Evolutionary conservation across 2,888 invertebrate genomes (phyloP).

Genomic region (Argyra leucocephala): DNA sequence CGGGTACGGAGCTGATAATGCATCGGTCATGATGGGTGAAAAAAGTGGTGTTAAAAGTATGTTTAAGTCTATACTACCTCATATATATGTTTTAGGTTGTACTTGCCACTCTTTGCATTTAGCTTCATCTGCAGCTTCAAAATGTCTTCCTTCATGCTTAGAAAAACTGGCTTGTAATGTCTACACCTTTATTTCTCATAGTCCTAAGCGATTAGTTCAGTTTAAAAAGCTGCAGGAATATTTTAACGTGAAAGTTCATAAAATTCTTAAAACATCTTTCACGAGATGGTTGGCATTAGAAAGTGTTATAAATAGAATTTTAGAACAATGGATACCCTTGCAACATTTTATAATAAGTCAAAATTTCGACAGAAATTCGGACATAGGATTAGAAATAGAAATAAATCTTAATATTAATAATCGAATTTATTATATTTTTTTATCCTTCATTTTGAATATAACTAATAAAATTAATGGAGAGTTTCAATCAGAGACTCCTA

Average conservation of each 20-base stretch:
- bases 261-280: conserved; percentile 20
- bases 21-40: too few species aligned
- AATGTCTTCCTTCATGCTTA: conserved; percentile 22
- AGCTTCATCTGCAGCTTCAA: conserved; percentile 26
- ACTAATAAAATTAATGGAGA: conserved; percentile 5
- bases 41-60: conserved; percentile 22
- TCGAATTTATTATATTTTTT: not conserved
- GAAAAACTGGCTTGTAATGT: conserved; percentile 10
- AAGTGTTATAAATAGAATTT: conserved; percentile 20
- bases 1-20: conserved; percentile 28
- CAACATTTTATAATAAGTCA: conserved; percentile 16
- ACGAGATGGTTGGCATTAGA: conserved; percentile 22
- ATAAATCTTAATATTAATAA: not conserved
- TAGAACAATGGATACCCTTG: conserved; percentile 20
- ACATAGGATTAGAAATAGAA: not conserved
- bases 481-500: not conserved
- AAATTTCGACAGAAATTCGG: not conserved
- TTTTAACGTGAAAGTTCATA: conserved; percentile 18
- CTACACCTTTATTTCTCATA: conserved; percentile 7
- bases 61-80: conserved; percentile 23
- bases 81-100: conserved; percentile 26
- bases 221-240: conserved; percentile 18
- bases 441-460: conserved; percentile 2
- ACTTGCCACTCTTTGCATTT: conserved; percentile 27
- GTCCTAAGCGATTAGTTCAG: not conserved